phyloP scores from a whole-genome alignment of 2,113 vertebrate genomes.

The Phyllopteryx taeniolatus region DNA sequence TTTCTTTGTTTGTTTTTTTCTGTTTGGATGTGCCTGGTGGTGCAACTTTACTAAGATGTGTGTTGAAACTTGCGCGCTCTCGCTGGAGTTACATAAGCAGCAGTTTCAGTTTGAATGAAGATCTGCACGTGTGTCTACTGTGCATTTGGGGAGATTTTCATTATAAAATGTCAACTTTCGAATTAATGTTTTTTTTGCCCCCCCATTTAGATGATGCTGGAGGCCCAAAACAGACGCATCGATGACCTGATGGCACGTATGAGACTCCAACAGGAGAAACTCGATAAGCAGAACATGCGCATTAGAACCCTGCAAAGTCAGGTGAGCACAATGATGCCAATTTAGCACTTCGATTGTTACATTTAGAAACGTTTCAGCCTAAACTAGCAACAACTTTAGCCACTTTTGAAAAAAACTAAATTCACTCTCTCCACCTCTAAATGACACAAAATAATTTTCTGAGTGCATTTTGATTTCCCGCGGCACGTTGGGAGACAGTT shows the following conservation, averaged over 20 bases:
- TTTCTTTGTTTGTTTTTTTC: too few species aligned
- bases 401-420: too few species aligned
- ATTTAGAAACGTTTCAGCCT: background rate
- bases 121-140: background rate
- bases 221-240: conserved; percentile 81
- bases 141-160: background rate
- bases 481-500: too few species aligned
- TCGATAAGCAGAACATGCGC: conserved; percentile 88
- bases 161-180: background rate
- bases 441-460: too few species aligned
- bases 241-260: conserved; percentile 85
- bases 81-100: conserved; percentile 20
- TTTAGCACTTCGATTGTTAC: background rate
- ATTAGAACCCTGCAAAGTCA: conserved; percentile 82
- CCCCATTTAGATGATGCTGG: conserved; percentile 76
- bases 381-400: background rate
- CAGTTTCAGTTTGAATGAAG: background rate
- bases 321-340: conserved; percentile 36
- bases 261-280: conserved; percentile 86
- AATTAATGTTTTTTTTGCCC: background rate
- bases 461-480: too few species aligned
- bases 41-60: background rate
- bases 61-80: conserved; percentile 23
- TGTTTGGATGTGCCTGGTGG: too few species aligned
- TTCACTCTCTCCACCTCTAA: too few species aligned